Conservation (phyloP, 2,797 vertebrate genomes). For the Pempheris klunzingeri region DNA sequence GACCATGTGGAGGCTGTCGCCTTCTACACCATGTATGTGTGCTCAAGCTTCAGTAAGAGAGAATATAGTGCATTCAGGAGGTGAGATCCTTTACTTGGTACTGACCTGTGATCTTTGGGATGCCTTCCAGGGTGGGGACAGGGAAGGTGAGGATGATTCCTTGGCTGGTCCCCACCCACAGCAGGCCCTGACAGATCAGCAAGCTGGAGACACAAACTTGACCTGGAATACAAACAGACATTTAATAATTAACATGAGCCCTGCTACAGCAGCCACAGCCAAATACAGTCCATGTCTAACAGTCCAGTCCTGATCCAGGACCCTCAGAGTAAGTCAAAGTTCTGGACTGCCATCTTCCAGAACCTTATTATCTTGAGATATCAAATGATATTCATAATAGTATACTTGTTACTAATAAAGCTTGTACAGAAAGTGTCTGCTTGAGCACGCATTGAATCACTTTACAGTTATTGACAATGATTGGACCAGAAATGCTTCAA, state of each 20-base stretch:
- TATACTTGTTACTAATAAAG: neutral
- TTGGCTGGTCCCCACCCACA: conserved; percentile 94
- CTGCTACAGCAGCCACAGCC: neutral
- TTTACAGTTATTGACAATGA: too few species aligned
- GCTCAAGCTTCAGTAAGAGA: too few species aligned
- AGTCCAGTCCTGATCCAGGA: neutral
- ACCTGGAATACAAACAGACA: conserved; percentile 74
- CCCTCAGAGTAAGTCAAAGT: neutral
- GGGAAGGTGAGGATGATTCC: conserved; percentile 91
- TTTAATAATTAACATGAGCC: neutral
- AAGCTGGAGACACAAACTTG: conserved; percentile 89
- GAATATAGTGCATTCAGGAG: neutral
- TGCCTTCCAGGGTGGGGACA: conserved; percentile 92
- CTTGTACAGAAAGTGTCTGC: neutral
- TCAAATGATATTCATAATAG: neutral
- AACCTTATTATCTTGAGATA: neutral
- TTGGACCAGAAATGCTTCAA: neutral
- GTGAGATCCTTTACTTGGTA: neutral
- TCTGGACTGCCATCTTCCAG: neutral
- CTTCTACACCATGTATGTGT: too few species aligned
- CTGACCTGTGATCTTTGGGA: conserved; percentile 95
- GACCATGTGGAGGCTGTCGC: too few species aligned
- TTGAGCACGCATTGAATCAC: too few species aligned
- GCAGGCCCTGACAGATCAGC: conserved; percentile 91
- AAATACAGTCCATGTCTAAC: neutral